Base-by-base conservation (phyloP, 2,113 vertebrate genomes). In the Nansenia antarctica region DNA sequence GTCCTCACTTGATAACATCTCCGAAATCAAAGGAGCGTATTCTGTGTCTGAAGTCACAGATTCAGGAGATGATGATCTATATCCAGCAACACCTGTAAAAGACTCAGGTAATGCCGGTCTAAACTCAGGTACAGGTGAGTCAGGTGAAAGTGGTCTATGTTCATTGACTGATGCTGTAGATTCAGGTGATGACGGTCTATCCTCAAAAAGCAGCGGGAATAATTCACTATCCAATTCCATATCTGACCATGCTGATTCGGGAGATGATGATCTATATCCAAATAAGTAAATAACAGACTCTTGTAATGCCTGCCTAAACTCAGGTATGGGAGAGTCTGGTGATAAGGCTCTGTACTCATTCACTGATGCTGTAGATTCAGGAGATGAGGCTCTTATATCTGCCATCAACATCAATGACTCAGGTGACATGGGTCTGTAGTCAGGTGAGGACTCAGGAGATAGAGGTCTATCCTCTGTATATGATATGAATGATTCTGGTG, bases 401-500 rank as follows among this genome's bases (percentile, higher is more conserved):
- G 4, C 26, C 32, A 64, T 49, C 47, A 70, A 52, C 12, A 32
- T 54, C 30, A 74, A 18, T 59, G 18, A 24, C 11, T 30, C 32
- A 34, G 67, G 72, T 69, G 82, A 78, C 64, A 81, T 53, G 5
- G 57, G 14, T 65, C 63, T 77, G 61, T 67, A 76, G 20, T 87
- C 84, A 34, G 67, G 9, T 20, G 65, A 27, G 15, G 76, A 82
- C 12, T 87, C 73, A 67, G 54, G 49, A 24, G 80, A 83, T 3
- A 57, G 53, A 26, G 62, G 62, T 45, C 82, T 64, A 29, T 55
- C 64, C 35, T 62, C 55, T 31, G 45, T 27, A 9, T 83, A 75
- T 52, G 69, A 76, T n/a, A 24, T 35, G 24, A 71, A 1, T 31
- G 86, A 89, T 55, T 80, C 66, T 71, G 85, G 82, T 64, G 81